These are phyloP conservation scores for Macaca nemestrina DNA, from an alignment of 2,113 vertebrate genomes.

Conservation along the genomic window DNA sequence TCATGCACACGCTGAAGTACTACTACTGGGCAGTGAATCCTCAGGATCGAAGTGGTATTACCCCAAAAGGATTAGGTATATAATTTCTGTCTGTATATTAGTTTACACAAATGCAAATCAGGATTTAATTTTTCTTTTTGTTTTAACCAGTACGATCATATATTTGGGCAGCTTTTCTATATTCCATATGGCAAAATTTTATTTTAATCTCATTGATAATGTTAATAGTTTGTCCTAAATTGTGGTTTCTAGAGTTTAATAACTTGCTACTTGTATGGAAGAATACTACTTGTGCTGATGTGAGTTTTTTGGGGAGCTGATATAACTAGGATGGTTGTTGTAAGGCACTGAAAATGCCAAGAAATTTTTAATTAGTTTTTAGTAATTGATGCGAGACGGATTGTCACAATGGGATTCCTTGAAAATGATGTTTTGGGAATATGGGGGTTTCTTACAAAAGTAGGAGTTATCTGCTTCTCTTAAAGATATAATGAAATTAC, in stretches of 20 bases:
- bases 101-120: not conserved
- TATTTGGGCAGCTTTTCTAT: not conserved
- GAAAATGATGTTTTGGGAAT: not conserved
- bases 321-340: not conserved
- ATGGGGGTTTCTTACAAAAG: not conserved
- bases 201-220: constrained; percentile 13
- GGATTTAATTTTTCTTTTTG: not conserved
- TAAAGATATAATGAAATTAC: not conserved
- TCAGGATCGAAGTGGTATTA: constrained; percentile 95
- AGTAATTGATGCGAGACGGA: not conserved
- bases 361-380: not conserved
- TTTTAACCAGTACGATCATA: not conserved
- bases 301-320: not conserved
- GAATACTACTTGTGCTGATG: not conserved
- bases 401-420: not conserved
- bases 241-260: not conserved
- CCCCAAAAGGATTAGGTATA: constrained; percentile 94
- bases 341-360: not conserved
- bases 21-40: constrained; percentile 98
- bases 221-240: constrained; percentile 26
- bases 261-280: not conserved
- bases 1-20: constrained; percentile 97
- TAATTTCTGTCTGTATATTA: not conserved
- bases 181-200: constrained; percentile 4
- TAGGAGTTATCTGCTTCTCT: not conserved